Conservation (phyloP, 1,140 invertebrate species). For the Hermetia illucens region DNA sequence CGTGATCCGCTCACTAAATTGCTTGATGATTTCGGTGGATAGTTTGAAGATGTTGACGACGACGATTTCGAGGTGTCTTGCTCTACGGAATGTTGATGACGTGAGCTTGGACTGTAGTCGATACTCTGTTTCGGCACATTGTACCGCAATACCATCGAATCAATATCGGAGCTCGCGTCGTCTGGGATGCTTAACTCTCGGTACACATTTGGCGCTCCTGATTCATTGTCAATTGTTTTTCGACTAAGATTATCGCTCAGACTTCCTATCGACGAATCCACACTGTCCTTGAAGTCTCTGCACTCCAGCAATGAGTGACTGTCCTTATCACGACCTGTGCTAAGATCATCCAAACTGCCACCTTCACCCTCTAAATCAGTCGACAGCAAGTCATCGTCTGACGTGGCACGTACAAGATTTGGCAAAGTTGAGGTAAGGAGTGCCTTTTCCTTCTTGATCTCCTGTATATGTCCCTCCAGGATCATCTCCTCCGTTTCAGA, state of each 20-base stretch:
- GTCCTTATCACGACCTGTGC: constrained; percentile 8
- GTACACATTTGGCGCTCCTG: not conserved
- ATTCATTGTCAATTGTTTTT: not conserved
- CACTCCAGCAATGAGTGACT: constrained; percentile 1
- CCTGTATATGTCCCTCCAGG: constrained; percentile 55
- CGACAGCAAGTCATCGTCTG: constrained; percentile 70
- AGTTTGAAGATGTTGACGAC: not conserved
- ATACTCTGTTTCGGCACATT: constrained; percentile 9
- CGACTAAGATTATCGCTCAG: not conserved
- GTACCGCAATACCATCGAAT: constrained; percentile 4
- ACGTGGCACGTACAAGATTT: constrained; percentile 55
- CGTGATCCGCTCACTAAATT: not conserved
- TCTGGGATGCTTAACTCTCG: not conserved
- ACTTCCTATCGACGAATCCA: constrained; percentile 7
- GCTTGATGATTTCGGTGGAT: not conserved
- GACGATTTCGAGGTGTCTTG: constrained; percentile 1
- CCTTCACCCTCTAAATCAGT: constrained; percentile 54
- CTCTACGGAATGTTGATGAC: not conserved
- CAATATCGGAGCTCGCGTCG: not conserved
- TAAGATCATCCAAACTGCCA: constrained; percentile 48
- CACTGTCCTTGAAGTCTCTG: constrained; percentile 5
- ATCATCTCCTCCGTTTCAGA: constrained; percentile 41
- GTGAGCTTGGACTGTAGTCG: constrained; percentile 4
- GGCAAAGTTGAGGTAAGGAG: constrained; percentile 66
- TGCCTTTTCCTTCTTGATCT: constrained; percentile 67